Conservation (phyloP, 2,888 invertebrate genomes). For the Azorinus chamasolen region DNA sequence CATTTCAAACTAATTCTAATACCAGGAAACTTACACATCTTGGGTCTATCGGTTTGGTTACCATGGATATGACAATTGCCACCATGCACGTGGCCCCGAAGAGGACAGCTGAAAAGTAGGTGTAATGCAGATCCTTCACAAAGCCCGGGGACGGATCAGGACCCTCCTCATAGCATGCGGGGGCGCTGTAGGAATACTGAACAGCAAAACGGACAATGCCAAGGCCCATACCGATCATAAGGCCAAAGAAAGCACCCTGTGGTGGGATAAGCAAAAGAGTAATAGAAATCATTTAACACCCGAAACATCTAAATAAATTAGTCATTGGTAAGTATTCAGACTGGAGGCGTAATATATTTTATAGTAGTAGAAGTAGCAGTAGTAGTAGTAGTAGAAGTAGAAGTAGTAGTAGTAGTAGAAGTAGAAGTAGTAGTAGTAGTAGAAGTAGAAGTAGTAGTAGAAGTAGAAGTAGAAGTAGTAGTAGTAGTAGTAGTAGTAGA, state of each 20-base stretch:
- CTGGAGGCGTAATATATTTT: not conserved
- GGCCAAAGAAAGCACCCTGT: constrained; percentile 88
- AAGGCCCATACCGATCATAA: constrained; percentile 87
- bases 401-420: constrained; percentile 1
- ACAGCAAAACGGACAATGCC: constrained; percentile 87
- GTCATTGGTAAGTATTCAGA: no score
- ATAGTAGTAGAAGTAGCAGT: not conserved
- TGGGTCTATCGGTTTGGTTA: constrained; percentile 86
- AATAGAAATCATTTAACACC: no score
- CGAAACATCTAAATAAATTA: no score
- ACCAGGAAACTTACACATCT: constrained; percentile 86
- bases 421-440: constrained; percentile 1
- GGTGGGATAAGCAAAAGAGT: constrained; percentile 27
- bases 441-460: constrained; percentile 1
- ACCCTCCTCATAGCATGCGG: constrained; percentile 85
- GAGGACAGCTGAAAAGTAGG: constrained; percentile 88
- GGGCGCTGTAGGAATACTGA: constrained; percentile 87
- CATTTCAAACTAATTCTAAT: no score
- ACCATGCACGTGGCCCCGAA: constrained; percentile 86
- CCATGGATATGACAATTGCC: constrained; percentile 85
- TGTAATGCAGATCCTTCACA: constrained; percentile 84
- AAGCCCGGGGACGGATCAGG: constrained; percentile 77
- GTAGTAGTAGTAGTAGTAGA: not conserved
- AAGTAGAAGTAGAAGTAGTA: not conserved
- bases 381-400: not conserved